Evolutionary conservation across 2,113 vertebrate genomes (phyloP).

Genomic region (Megaceryle maxima): DNA sequence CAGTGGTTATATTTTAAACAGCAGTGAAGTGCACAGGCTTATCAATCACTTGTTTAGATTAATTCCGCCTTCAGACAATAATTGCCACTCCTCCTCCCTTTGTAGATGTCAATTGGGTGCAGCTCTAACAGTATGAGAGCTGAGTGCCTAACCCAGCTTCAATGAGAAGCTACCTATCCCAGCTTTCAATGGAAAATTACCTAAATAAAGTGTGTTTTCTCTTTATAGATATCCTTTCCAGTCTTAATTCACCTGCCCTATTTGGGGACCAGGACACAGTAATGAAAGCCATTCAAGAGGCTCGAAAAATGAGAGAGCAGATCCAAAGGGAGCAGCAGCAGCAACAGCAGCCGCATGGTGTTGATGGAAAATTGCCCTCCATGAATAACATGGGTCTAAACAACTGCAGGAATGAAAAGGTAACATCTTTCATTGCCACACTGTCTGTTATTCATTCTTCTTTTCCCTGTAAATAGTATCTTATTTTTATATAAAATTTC

Average conservation of each 20-base stretch:
- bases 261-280: slow-evolving; percentile 99
- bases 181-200: neutral
- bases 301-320: slow-evolving; percentile 98
- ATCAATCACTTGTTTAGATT: neutral
- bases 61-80: neutral
- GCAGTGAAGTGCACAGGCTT: neutral
- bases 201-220: slow-evolving; percentile 24
- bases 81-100: neutral
- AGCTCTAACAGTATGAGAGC: neutral
- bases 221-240: slow-evolving; percentile 94
- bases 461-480: neutral
- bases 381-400: slow-evolving; percentile 90
- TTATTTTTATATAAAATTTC: neutral
- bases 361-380: slow-evolving; percentile 91
- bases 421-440: slow-evolving; percentile 54
- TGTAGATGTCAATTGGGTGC: neutral
- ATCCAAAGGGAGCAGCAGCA: slow-evolving; percentile 90
- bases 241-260: slow-evolving; percentile 95
- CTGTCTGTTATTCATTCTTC: neutral
- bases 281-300: slow-evolving; percentile 99
- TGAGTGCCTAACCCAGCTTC: neutral
- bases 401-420: slow-evolving; percentile 97
- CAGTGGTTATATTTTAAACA: neutral
- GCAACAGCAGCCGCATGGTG: slow-evolving; percentile 85
- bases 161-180: too few species aligned